Percentiles rank a stretch among this genome's conserved stretches.
Evolutionary conservation across 2,113 vertebrate species (phyloP).

Genomic region (Clupea harengus): DNA sequence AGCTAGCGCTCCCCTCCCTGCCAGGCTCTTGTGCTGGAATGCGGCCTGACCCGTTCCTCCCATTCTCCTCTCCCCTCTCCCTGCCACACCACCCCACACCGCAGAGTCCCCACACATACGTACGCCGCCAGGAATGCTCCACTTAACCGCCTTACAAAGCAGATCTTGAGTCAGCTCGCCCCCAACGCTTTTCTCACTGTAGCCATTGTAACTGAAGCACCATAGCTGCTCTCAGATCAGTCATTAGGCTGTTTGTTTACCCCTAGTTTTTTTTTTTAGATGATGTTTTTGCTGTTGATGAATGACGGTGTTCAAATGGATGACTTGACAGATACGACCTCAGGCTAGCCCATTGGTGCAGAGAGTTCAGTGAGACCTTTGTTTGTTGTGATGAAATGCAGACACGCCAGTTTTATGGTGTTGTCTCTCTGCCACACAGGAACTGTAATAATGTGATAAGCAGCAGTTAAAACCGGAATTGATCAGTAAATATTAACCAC

Average conservation of each 20-base stretch:
- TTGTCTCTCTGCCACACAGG: background rate
- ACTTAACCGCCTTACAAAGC: background rate
- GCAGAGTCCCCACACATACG: background rate
- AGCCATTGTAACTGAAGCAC: background rate
- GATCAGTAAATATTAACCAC: background rate
- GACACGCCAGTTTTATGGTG: background rate
- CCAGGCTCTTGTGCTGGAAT: constrained; percentile 59
- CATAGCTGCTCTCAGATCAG: background rate
- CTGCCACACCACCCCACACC: background rate
- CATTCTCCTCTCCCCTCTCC: background rate
- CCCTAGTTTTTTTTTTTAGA: background rate
- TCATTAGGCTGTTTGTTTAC: background rate
- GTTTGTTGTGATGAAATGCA: background rate
- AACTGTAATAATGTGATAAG: background rate
- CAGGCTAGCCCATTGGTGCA: background rate
- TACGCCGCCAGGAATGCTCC: background rate
- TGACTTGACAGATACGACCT: background rate
- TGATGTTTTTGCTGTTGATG: background rate
- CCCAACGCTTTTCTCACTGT: background rate
- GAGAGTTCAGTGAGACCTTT: background rate
- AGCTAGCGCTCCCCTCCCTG: background rate
- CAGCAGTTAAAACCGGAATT: background rate
- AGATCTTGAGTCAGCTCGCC: background rate
- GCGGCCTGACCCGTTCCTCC: constrained; percentile 63
- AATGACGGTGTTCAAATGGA: background rate